Percentiles rank a stretch among this genome's conserved stretches.
phyloP scores from a whole-genome alignment of 2,888 invertebrate genomes.

The Diploptera punctata region DNA sequence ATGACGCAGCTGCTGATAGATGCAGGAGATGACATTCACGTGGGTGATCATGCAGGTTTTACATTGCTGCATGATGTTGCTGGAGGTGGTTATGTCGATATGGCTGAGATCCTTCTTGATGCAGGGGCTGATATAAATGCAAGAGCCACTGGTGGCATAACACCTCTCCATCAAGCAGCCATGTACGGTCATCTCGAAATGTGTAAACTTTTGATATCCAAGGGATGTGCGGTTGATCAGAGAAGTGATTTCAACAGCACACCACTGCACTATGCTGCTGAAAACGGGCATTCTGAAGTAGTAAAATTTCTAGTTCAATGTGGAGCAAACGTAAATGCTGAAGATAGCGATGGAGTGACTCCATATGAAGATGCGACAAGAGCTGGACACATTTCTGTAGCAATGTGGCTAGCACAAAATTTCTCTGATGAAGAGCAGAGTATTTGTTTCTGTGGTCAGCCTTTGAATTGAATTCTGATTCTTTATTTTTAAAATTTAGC shows the following conservation, averaged over 20 bases:
- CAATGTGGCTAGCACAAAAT: background rate
- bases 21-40: background rate
- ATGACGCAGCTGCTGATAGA: background rate
- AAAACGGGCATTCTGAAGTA: background rate
- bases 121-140: background rate
- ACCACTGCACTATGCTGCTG: slow-evolving; percentile 3
- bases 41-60: background rate
- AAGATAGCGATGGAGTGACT: background rate
- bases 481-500: too few species aligned
- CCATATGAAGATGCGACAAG: background rate
- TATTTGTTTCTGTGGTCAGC: background rate
- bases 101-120: background rate
- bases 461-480: background rate
- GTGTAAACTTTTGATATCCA: background rate
- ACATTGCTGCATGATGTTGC: background rate
- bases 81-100: background rate
- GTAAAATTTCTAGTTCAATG: background rate
- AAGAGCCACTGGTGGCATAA: background rate
- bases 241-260: background rate
- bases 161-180: slow-evolving; percentile 12
- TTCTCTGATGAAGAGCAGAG: background rate
- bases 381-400: background rate
- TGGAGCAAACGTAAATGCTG: background rate
- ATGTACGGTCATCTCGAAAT: background rate
- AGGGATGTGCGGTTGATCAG: background rate